Base-by-base conservation (phyloP, 2,797 vertebrate species). In the Anas bahamensis region DNA sequence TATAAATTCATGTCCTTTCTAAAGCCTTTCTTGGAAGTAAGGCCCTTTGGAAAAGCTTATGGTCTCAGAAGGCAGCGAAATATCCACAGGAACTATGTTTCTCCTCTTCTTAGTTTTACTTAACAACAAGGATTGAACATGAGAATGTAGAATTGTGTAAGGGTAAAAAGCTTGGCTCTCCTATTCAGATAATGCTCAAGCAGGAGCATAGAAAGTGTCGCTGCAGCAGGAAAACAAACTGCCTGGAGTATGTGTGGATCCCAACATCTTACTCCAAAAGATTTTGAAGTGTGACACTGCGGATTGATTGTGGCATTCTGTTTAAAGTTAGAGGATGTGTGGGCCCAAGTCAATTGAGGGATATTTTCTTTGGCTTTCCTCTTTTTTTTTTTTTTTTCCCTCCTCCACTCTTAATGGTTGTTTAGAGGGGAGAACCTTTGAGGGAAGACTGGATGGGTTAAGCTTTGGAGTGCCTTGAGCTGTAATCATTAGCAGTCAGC, bases 401-500 rank as follows among this genome's bases (percentile, higher is more conserved):
- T 4, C 4, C 1, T 4, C 11, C 3, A 31, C 23, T 22, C 75
- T 61, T 65, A 52, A n/a, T 89, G 85, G 85, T 80, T 71, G 76
- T 84, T 82, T 60, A 53, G 35, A 88, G 74, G 64, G 31, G 92
- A 81, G 74, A 82, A 66, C 16, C 56, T 91, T 83, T 88, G 48
- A 64, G 75, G 81, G 72, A 73, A 60, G 63, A 75, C 88, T 73
- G 69, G 92, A 90, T 95, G 94, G 82, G 91, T 90, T 85, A 87
- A 76, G 85, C 86, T 94, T 78, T 95, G 84, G 75, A 93, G 93
- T 81, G 63, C 68, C 35, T 35, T 33, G 82, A 90, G 93, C 92
- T 95, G 92, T 94, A 96, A 94, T 95, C 94, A 73, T 87, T 93
- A 95, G 93, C 86, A 94, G 90, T 73, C 61, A 68, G 89, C 35